These are phyloP conservation scores for Protobothrops flavoviridis DNA, from an alignment of 2,113 vertebrate genomes.

Conservation along the genomic window DNA sequence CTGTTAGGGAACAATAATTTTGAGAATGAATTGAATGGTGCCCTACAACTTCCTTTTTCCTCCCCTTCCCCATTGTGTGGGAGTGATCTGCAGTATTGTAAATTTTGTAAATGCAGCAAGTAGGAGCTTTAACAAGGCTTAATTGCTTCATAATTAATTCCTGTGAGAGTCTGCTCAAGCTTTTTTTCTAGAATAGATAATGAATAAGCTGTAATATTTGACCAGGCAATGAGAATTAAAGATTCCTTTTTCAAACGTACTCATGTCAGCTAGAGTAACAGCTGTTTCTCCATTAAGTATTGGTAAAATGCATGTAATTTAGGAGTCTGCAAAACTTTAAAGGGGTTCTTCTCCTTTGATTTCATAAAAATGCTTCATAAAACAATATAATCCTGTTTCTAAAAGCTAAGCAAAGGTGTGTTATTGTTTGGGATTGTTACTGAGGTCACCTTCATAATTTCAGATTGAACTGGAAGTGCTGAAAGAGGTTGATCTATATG, in stretches of 20 bases:
- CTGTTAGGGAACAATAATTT: constrained; percentile 11
- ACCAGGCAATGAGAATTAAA: constrained; percentile 9
- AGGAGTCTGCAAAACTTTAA: not conserved
- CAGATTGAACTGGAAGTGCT: not conserved
- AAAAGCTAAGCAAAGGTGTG: not conserved
- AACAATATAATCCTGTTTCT: not conserved
- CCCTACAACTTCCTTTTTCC: constrained; percentile 27
- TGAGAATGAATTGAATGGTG: not conserved
- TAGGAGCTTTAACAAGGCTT: constrained; percentile 15
- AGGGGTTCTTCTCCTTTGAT: not conserved
- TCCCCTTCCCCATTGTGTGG: not conserved
- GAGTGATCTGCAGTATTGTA: constrained; percentile 7
- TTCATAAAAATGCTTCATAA: not conserved
- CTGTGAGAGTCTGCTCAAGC: not conserved
- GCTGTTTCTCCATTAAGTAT: not conserved
- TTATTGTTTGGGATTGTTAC: not conserved
- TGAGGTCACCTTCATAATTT: not conserved
- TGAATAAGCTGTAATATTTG: constrained; percentile 16
- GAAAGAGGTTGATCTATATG: not conserved
- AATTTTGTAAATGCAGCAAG: constrained; percentile 32
- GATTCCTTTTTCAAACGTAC: not conserved
- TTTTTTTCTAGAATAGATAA: constrained; percentile 26
- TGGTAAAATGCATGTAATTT: not conserved
- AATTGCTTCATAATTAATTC: constrained; percentile 26
- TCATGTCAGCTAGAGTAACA: not conserved